Percentiles rank a stretch among this genome's conserved stretches.
Conservation (phyloP, 2,113 vertebrate species). For the Manacus vitellinus region DNA sequence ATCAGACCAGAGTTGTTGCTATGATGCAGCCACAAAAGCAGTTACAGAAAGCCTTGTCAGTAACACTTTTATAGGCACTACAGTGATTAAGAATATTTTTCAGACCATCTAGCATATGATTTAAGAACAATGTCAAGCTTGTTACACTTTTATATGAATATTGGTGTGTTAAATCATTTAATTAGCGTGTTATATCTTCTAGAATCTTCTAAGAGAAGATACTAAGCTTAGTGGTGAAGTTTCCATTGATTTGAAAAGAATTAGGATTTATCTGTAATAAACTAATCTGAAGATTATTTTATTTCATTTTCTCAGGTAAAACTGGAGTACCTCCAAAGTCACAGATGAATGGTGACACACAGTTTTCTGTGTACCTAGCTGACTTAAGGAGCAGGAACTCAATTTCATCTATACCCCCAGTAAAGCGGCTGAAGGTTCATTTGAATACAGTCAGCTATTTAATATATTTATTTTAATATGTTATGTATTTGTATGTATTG, state of each 20-base stretch:
- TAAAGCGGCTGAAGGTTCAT: slow-evolving; percentile 89
- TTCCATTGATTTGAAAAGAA: not conserved
- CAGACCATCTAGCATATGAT: not conserved
- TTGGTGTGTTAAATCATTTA: not conserved
- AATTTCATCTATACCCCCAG: slow-evolving; percentile 80
- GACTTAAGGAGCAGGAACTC: slow-evolving; percentile 88
- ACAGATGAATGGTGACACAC: slow-evolving; percentile 69
- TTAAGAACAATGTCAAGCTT: not conserved
- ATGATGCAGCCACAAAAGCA: not conserved
- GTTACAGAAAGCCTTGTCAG: not conserved
- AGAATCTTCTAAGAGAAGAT: not conserved
- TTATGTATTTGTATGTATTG: not conserved
- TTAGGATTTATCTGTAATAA: not conserved
- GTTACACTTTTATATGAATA: not conserved
- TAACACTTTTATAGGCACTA: not conserved
- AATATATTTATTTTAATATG: not conserved
- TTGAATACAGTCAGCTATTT: not conserved
- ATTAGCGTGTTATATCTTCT: not conserved
- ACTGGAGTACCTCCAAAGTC: slow-evolving; percentile 81
- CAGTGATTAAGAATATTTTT: not conserved
- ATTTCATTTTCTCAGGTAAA: slow-evolving; percentile 83
- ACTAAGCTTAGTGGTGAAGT: not conserved
- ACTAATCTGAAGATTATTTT: not conserved
- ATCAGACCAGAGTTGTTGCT: not conserved
- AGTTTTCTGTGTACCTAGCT: slow-evolving; percentile 84